Percentiles rank a stretch among this genome's conserved stretches.
Conservation (phyloP, 2,797 vertebrate genomes). For the Lacerta bilineata region DNA sequence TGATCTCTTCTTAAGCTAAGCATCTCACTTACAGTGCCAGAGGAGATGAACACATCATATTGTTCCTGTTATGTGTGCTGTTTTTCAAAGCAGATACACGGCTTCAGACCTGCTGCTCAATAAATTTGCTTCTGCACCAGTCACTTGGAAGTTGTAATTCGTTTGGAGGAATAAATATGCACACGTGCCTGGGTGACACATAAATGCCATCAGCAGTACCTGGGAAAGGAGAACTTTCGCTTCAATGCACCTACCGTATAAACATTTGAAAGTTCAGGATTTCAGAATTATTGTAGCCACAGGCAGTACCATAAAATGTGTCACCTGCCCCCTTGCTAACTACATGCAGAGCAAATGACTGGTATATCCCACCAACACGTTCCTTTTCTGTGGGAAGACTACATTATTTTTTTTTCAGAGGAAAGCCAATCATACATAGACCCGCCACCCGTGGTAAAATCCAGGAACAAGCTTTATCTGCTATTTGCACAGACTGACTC, state of each 20-base stretch:
- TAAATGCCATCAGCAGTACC: not conserved
- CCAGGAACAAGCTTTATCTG: not conserved
- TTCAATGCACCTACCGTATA: conserved; percentile 17
- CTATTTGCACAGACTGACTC: not conserved
- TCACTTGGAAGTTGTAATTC: too few species aligned
- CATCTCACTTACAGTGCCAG: conserved; percentile 44
- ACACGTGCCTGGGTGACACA: not conserved
- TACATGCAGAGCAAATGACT: too few species aligned
- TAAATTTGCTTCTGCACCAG: conserved; percentile 25
- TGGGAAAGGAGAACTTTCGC: not conserved
- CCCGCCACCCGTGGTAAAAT: not conserved
- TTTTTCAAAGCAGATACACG: conserved; percentile 14
- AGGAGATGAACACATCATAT: conserved; percentile 26
- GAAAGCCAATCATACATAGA: not conserved
- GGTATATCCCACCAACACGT: too few species aligned
- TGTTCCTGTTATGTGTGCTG: conserved; percentile 25
- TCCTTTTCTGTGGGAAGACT: not conserved
- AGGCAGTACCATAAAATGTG: not conserved
- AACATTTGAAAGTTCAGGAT: conserved; percentile 8
- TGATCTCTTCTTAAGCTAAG: not conserved
- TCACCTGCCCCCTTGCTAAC: too few species aligned
- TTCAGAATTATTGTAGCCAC: not conserved
- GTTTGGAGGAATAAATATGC: not conserved
- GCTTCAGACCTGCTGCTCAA: conserved; percentile 15
- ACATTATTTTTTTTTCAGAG: too few species aligned